Percentiles rank a stretch among this genome's conserved stretches.
These are phyloP conservation scores for Lonchura striata DNA, from an alignment of 2,113 vertebrate genomes.

Conservation along the genomic window DNA sequence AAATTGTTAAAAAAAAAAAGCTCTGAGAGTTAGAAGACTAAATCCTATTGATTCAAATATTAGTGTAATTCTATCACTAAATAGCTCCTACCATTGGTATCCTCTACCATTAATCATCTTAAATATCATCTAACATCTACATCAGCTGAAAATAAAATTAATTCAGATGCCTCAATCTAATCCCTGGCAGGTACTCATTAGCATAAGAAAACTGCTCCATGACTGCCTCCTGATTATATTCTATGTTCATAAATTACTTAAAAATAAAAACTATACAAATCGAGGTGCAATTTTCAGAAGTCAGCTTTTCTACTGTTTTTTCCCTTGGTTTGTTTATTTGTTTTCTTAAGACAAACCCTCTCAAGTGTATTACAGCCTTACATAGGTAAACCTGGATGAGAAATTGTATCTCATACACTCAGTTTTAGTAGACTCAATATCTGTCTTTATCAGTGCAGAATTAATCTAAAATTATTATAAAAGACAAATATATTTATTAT, in stretches of 20 bases:
- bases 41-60: neutral
- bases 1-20: neutral
- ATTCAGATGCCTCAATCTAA: neutral
- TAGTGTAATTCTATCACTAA: neutral
- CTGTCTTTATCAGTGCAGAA: neutral
- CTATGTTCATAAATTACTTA: rapidly evolving
- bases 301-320: neutral
- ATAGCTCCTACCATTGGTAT: neutral
- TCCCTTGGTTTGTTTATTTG: neutral
- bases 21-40: neutral
- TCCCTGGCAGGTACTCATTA: neutral
- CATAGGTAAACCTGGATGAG: neutral
- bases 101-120: neutral
- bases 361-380: neutral
- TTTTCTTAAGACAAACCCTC: neutral
- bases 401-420: neutral
- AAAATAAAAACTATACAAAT: neutral
- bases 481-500: neutral
- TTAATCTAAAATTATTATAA: neutral
- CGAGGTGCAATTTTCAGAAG: neutral
- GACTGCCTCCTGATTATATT: neutral
- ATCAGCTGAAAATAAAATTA: neutral
- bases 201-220: neutral
- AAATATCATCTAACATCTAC: neutral
- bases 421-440: neutral